Evolutionary conservation across 2,113 vertebrate genomes (phyloP).

Genomic region (Desmodus rotundus): DNA sequence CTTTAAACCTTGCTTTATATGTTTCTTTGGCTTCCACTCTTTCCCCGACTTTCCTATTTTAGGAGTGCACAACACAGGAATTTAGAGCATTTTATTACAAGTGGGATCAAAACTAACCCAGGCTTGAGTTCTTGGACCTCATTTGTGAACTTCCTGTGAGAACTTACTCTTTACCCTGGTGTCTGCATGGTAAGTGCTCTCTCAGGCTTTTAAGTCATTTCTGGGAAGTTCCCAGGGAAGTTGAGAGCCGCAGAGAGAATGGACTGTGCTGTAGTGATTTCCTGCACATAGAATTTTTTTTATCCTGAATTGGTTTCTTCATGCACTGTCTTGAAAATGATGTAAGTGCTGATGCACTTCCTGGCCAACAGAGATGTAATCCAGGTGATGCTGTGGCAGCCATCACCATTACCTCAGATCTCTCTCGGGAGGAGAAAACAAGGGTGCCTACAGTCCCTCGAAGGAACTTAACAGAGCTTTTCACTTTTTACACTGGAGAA

Average conservation of each 20-base stretch:
- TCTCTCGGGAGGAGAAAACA: background rate
- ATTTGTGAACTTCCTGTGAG: background rate
- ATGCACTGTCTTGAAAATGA: background rate
- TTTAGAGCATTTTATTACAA: background rate
- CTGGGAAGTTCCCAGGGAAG: constrained; percentile 7
- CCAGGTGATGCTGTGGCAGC: background rate
- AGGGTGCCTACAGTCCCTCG: background rate
- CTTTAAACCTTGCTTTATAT: background rate
- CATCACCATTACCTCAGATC: background rate
- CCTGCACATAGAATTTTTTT: background rate
- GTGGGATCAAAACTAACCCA: background rate
- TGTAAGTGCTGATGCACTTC: background rate
- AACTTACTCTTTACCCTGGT: background rate
- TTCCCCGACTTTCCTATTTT: background rate
- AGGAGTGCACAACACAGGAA: background rate
- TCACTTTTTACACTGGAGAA: background rate
- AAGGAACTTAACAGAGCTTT: background rate
- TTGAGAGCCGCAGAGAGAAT: background rate
- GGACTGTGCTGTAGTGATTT: background rate
- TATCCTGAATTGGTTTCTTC: background rate
- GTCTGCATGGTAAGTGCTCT: background rate
- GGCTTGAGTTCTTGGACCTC: background rate
- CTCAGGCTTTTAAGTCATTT: background rate
- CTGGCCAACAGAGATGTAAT: background rate
- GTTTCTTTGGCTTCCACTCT: background rate